Conservation (phyloP, 2,888 invertebrate genomes). For the Clunio marinus region DNA sequence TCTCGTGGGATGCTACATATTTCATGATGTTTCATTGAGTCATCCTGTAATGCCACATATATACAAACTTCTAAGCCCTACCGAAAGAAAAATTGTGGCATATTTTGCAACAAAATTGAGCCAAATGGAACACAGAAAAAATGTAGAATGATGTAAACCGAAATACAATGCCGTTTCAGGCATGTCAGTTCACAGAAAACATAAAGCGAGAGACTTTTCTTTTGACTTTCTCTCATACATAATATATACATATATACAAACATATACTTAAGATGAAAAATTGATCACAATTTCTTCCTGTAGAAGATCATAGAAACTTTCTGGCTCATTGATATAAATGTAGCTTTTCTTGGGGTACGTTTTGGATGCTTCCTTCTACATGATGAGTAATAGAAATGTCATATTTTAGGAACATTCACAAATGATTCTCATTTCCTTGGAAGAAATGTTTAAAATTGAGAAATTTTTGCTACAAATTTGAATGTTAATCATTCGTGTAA, state of each 20-base stretch:
- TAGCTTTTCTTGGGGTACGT: not conserved
- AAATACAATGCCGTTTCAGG: not conserved
- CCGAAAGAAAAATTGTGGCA: constrained; percentile 4
- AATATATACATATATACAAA: too few species aligned
- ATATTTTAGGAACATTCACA: too few species aligned
- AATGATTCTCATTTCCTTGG: too few species aligned
- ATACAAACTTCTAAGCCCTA: not conserved
- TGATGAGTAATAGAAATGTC: too few species aligned
- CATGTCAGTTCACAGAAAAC: too few species aligned
- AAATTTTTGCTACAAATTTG: too few species aligned
- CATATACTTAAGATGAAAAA: not conserved
- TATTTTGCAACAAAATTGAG: not conserved
- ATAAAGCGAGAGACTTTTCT: too few species aligned
- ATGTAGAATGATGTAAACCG: not conserved
- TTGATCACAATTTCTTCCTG: not conserved
- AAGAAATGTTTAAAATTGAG: too few species aligned
- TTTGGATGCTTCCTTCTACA: not conserved
- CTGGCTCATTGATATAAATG: not conserved
- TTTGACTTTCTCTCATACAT: too few species aligned
- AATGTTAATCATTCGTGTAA: too few species aligned
- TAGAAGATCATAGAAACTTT: not conserved
- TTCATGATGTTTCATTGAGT: constrained; percentile 34
- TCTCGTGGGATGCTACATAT: constrained; percentile 31
- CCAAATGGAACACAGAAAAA: not conserved
- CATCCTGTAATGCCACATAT: constrained; percentile 8